Evolutionary conservation across 2,888 invertebrate species (phyloP).

Genomic region (Malthinus seriepunctatus): DNA sequence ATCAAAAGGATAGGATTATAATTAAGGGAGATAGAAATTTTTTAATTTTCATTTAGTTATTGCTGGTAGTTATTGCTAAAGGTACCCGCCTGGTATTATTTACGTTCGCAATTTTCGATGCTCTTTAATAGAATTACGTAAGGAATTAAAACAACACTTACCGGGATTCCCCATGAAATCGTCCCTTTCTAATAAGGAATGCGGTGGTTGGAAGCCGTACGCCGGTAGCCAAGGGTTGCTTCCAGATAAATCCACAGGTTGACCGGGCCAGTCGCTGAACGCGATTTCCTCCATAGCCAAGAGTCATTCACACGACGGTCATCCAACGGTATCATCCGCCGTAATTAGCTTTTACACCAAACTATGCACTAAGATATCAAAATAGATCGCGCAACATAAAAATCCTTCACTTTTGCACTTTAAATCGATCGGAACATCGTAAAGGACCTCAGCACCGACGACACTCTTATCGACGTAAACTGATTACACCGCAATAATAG

Average conservation of each 20-base stretch:
- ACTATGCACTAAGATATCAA: slow-evolving; percentile 5
- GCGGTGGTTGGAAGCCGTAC: slow-evolving; percentile 74
- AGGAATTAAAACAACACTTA: slow-evolving; percentile 43
- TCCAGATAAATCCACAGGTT: slow-evolving; percentile 60
- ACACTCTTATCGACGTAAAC: neutral
- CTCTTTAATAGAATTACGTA: neutral
- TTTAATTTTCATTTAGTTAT: too few species aligned
- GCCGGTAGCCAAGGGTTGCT: slow-evolving; percentile 80
- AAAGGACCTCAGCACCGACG: neutral
- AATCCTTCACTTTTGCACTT: neutral
- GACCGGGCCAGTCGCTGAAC: slow-evolving; percentile 67
- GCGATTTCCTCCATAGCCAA: slow-evolving; percentile 63
- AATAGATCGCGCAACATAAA: neutral
- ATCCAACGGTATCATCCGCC: slow-evolving; percentile 38
- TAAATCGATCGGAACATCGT: neutral
- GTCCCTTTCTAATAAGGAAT: slow-evolving; percentile 55
- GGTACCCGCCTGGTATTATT: neutral
- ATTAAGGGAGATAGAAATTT: too few species aligned
- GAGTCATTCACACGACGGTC: slow-evolving; percentile 48
- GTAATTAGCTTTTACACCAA: slow-evolving; percentile 14
- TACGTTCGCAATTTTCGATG: neutral
- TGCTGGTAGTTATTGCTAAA: too few species aligned
- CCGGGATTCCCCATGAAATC: slow-evolving; percentile 68
- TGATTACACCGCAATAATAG: neutral
- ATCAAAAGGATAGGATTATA: too few species aligned